These are phyloP conservation scores for Eupristina koningsbergeri DNA, from an alignment of 1,140 invertebrate genomes.

Conservation along the genomic window DNA sequence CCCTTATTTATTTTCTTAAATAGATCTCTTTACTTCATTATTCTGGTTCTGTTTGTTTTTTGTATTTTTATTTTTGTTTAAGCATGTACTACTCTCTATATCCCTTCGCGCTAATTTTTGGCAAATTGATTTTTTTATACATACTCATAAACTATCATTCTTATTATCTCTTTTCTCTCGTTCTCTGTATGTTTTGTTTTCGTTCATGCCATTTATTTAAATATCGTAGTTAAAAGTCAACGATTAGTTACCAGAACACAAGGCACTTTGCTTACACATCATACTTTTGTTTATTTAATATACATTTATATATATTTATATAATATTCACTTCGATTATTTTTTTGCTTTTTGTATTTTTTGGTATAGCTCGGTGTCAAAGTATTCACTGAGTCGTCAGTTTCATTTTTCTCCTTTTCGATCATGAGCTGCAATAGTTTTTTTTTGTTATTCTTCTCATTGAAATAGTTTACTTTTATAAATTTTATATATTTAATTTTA, in stretches of 20 bases:
- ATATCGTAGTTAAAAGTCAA: constrained; percentile 72
- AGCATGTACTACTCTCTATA: constrained; percentile 44
- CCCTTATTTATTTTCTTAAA: constrained; percentile 30
- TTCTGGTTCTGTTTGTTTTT: constrained; percentile 41
- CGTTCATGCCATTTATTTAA: constrained; percentile 55
- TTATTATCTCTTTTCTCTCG: constrained; percentile 19
- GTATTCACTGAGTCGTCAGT: constrained; percentile 55
- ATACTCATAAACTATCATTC: not conserved
- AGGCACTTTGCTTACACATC: constrained; percentile 73
- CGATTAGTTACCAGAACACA: constrained; percentile 73
- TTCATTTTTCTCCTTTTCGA: constrained; percentile 2
- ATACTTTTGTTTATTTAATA: constrained; percentile 63
- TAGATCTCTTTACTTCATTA: constrained; percentile 41
- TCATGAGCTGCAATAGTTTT: constrained; percentile 42
- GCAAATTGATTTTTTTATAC: constrained; percentile 23
- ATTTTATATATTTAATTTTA: constrained; percentile 15
- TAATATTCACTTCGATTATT: constrained; percentile 50
- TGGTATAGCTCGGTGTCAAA: constrained; percentile 64
- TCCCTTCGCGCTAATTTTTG: constrained; percentile 32
- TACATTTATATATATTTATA: constrained; percentile 28
- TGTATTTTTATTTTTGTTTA: constrained; percentile 32
- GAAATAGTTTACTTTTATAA: not conserved
- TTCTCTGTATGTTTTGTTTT: not conserved
- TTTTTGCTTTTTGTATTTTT: constrained; percentile 54
- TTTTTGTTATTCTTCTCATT: not conserved